Evolutionary conservation across 64 coral and sea anemone species (phyloP).

Genomic region (Stichodactyla mertensii): DNA sequence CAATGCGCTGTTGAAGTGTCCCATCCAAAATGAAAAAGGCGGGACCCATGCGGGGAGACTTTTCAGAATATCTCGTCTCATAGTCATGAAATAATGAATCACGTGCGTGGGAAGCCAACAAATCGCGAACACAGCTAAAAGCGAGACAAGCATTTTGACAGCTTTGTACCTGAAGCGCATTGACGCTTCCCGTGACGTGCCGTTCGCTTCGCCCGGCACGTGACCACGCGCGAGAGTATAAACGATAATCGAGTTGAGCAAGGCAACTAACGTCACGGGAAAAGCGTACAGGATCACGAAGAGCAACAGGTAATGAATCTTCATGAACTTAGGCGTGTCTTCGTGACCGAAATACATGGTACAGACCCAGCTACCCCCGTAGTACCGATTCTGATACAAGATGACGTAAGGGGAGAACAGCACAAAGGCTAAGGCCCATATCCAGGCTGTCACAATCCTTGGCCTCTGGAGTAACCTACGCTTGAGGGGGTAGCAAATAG

Average conservation of each 20-base stretch:
- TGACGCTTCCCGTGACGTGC: not conserved
- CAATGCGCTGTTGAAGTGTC: slow-evolving; percentile 40
- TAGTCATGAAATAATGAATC: slow-evolving; percentile 40
- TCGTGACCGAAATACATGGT: not conserved
- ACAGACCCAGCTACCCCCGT: slow-evolving; percentile 23
- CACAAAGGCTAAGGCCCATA: slow-evolving; percentile 44
- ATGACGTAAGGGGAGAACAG: slow-evolving; percentile 25
- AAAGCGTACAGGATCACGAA: slow-evolving; percentile 54
- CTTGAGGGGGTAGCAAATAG: slow-evolving; percentile 58
- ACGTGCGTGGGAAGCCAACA: slow-evolving; percentile 77
- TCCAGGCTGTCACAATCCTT: slow-evolving; percentile 40
- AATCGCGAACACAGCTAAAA: slow-evolving; percentile 55
- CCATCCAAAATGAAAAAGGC: slow-evolving; percentile 31
- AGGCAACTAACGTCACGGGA: slow-evolving; percentile 29
- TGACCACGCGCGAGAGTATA: slow-evolving; percentile 44
- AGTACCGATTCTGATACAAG: not conserved
- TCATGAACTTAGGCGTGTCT: not conserved
- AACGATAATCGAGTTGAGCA: slow-evolving; percentile 45
- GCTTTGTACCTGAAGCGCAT: slow-evolving; percentile 45
- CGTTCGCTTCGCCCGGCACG: slow-evolving; percentile 37
- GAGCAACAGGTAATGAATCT: slow-evolving; percentile 39
- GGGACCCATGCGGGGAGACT: slow-evolving; percentile 1
- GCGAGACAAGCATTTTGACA: slow-evolving; percentile 42
- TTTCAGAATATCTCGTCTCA: not conserved
- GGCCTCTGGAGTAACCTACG: slow-evolving; percentile 46